Base-by-base conservation (phyloP, 2,797 vertebrate genomes). In the Spatula versicolor region DNA sequence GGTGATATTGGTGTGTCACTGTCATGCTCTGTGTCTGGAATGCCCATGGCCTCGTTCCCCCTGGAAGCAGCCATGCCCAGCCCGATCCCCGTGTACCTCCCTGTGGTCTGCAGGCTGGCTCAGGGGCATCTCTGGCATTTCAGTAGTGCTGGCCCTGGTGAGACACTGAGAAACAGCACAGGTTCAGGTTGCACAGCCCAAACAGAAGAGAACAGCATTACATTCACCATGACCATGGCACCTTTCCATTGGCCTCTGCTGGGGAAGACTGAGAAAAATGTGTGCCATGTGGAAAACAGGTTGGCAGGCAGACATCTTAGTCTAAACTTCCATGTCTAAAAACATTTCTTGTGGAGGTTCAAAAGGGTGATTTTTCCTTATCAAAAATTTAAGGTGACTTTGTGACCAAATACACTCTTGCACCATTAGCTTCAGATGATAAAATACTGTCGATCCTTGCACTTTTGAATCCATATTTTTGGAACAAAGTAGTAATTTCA, bases 41-140 rank as follows among this genome's bases (percentile, higher is more conserved):
- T 21, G 31, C 4, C 22, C 39, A 17, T 46, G 48, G 3, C 6
- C 7, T 37, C 8, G 1, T 7, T 67, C 2, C 4, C 5, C 2
- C 2, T 2, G 7, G 20, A 66, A 83, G 5, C 3, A 11, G 9
- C 11, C 18, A 2, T 30, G 31, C 19, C 12, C 60, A 83, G 16
- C 13, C 21, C 46, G 15, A 5, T 43, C 23, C 33, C 3, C 52
- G 6, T 11, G 28, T 45, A 8, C 10, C 21, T 30, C 20, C 71
- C 13, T 73, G 50, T 25, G 60, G 6, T 7, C 52, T 73, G 23
- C 31, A 81, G 25, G 14, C 30, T 84, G 43, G 11, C 11, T 28
- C 11, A 54, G 22, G 10, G 4, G 22, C 9, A 3, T 26, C 14
- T 62, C 0, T 78, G 3, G 17, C 75, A 18, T 39, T 82, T 74